These are phyloP conservation scores for Campoplex capitator DNA, from an alignment of 2,888 invertebrate species.

Conservation along the genomic window DNA sequence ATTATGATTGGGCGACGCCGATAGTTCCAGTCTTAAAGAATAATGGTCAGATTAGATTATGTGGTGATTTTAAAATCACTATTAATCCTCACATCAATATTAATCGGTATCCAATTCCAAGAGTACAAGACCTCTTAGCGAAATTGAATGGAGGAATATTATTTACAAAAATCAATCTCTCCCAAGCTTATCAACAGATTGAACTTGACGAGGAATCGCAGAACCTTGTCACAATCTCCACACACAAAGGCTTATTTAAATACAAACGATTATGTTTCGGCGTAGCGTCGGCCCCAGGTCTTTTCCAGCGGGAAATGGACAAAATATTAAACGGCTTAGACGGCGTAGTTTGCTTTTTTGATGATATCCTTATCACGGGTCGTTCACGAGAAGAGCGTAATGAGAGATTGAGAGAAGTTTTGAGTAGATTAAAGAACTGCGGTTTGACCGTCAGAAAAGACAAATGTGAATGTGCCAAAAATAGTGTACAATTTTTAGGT, in stretches of 20 bases:
- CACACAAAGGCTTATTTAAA: too few relatives aligned
- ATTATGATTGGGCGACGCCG: slow-evolving; percentile 77
- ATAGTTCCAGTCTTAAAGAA: slow-evolving; percentile 80
- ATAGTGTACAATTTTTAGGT: slow-evolving; percentile 37
- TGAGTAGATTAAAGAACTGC: slow-evolving; percentile 20
- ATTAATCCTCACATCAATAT: background rate
- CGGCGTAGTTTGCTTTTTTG: background rate
- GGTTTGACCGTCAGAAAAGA: slow-evolving; percentile 28
- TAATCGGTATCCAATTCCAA: background rate
- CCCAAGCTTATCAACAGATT: background rate
- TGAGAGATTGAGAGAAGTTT: slow-evolving; percentile 34
- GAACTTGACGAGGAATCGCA: background rate
- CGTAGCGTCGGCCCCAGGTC: background rate
- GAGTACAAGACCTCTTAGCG: background rate
- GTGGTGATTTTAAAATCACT: background rate
- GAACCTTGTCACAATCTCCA: background rate
- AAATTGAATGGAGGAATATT: background rate
- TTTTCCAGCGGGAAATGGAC: background rate
- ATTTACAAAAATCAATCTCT: background rate
- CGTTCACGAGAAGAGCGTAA: background rate
- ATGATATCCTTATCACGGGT: background rate
- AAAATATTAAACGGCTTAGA: background rate
- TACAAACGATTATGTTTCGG: background rate
- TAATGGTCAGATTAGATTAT: slow-evolving; percentile 68
- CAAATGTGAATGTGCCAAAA: slow-evolving; percentile 29